These are phyloP conservation scores for Embidobia sp. DNA, from an alignment of 2,888 invertebrate species.

Conservation along the genomic window DNA sequence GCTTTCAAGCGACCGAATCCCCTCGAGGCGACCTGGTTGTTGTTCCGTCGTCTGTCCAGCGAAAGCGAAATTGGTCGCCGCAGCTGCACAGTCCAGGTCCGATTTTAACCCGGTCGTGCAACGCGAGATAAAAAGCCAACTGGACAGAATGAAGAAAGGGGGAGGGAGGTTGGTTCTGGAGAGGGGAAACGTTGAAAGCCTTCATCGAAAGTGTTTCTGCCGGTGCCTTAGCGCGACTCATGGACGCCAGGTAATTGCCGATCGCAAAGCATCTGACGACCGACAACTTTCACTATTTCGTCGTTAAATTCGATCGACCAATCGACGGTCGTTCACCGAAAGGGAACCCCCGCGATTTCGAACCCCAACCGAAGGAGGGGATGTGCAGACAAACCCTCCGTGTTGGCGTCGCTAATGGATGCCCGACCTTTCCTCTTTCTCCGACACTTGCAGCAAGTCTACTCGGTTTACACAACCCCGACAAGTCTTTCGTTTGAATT, in stretches of 20 bases:
- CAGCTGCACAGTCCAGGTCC: neutral
- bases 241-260: constrained; percentile 29
- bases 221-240: constrained; percentile 17
- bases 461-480: constrained; percentile 31
- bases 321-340: constrained; percentile 2
- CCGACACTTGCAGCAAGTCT: neutral
- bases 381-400: constrained; percentile 4
- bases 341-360: neutral
- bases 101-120: too few species aligned
- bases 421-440: neutral
- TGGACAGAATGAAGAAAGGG: too few species aligned
- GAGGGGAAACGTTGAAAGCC: constrained; percentile 71
- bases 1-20: too few species aligned
- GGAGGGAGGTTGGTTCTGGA: too few species aligned
- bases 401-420: constrained; percentile 2
- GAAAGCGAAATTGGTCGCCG: constrained; percentile 74
- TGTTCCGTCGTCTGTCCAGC: too few species aligned
- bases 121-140: constrained; percentile 28
- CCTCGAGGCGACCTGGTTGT: too few species aligned
- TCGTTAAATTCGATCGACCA: constrained; percentile 37
- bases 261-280: constrained; percentile 39
- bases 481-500: constrained; percentile 54
- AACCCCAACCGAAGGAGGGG: constrained; percentile 1
- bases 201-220: constrained; percentile 72
- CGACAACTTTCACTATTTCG: constrained; percentile 75